Evolutionary conservation across 2,113 vertebrate genomes (phyloP).

Genomic region (Alces alces): DNA sequence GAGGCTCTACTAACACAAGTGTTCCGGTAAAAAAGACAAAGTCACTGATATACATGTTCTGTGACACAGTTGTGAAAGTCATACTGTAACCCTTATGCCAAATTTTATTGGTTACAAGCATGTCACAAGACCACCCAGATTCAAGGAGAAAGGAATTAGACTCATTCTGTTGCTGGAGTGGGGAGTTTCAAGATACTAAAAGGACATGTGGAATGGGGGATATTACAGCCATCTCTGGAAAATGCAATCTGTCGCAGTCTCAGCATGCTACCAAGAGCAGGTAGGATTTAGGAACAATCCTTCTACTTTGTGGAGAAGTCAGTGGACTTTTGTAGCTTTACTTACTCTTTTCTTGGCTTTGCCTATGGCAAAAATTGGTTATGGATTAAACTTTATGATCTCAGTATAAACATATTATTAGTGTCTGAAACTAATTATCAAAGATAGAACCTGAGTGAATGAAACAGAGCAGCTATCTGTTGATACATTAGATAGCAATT

Average conservation of each 20-base stretch:
- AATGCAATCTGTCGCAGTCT: neutral
- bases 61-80: neutral
- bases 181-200: neutral
- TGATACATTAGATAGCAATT: neutral
- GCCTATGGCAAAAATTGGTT: neutral
- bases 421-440: neutral
- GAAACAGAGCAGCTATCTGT: neutral
- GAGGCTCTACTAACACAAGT: neutral
- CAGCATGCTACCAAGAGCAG: neutral
- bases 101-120: neutral
- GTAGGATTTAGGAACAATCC: neutral
- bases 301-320: neutral
- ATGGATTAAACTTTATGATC: neutral
- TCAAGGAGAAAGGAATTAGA: neutral
- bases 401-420: neutral
- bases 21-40: neutral
- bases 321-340: neutral
- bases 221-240: neutral
- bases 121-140: neutral
- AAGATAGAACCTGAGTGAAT: neutral
- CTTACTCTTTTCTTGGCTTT: neutral
- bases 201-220: neutral
- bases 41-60: neutral
- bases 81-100: neutral
- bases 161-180: neutral